These are phyloP conservation scores for Probosciger aterrimus DNA, from an alignment of 2,113 vertebrate species.

Conservation along the genomic window DNA sequence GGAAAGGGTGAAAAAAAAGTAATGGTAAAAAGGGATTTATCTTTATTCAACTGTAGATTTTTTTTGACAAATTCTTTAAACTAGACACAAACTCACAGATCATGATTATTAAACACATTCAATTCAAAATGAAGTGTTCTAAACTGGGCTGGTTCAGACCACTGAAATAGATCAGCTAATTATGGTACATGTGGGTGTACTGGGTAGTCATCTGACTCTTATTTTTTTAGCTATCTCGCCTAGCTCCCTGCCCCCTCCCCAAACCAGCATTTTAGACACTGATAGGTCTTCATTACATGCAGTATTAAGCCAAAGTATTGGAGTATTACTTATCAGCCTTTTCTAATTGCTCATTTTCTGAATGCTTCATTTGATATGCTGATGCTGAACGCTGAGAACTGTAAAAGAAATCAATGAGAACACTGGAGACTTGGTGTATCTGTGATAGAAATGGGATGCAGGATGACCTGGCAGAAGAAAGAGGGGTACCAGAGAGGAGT, in stretches of 20 bases:
- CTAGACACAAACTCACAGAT: not conserved
- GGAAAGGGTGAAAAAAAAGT: too few species aligned
- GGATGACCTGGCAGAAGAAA: not conserved
- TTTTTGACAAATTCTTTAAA: not conserved
- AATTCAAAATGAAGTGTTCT: not conserved
- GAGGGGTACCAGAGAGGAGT: not conserved
- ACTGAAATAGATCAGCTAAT: slow-evolving; percentile 56
- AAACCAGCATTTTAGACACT: not conserved
- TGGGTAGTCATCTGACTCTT: slow-evolving; percentile 47
- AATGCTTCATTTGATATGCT: not conserved
- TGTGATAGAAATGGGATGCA: fast-evolving
- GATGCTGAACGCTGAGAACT: not conserved
- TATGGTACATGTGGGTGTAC: slow-evolving; percentile 43
- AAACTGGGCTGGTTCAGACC: slow-evolving; percentile 4
- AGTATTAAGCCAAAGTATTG: not conserved
- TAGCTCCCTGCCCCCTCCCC: slow-evolving; percentile 4
- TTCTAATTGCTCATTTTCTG: not conserved
- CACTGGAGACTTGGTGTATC: fast-evolving
- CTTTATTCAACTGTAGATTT: not conserved
- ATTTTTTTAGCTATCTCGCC: slow-evolving; percentile 19
- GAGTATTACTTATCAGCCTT: not conserved
- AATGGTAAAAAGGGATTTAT: not conserved
- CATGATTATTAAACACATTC: not conserved
- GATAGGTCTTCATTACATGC: not conserved
- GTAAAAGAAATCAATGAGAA: not conserved